Conservation (phyloP, 2,113 vertebrate species). For the Micronisus gabar region DNA sequence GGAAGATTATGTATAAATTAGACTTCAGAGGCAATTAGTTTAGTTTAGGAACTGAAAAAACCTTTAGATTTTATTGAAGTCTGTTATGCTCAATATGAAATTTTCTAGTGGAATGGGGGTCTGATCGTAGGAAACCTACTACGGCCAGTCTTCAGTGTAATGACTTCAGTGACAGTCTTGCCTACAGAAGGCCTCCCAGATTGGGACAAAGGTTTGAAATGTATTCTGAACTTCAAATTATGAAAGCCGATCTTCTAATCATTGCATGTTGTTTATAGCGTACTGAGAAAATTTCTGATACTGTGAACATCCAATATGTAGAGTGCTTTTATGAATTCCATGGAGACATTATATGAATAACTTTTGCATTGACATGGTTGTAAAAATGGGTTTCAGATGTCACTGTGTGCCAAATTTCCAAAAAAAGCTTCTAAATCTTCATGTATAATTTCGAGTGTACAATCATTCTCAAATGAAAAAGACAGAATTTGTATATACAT, state of each 20-base stretch:
- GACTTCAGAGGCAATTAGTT: not conserved
- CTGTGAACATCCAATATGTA: conserved; percentile 40
- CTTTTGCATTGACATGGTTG: conserved; percentile 46
- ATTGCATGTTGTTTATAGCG: conserved; percentile 18
- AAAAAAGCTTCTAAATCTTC: conserved; percentile 59
- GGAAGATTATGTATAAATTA: not conserved
- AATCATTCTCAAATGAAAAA: conserved; percentile 56
- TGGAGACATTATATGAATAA: conserved; percentile 46
- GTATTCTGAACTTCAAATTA: conserved; percentile 16
- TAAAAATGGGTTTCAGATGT: conserved; percentile 62
- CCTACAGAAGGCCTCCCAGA: not conserved
- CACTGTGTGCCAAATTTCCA: conserved; percentile 55
- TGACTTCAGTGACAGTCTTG: conserved; percentile 8
- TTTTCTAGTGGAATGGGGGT: not conserved
- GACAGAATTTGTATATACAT: conserved; percentile 48
- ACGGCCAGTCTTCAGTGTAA: not conserved
- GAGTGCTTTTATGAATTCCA: conserved; percentile 36
- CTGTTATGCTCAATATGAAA: not conserved
- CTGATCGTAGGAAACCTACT: not conserved
- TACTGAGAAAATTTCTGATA: conserved; percentile 39
- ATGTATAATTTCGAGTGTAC: conserved; percentile 45
- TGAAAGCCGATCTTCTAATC: conserved; percentile 37
- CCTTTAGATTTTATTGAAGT: not conserved
- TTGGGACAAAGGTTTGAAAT: not conserved
- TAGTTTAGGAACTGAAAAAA: not conserved